Evolutionary conservation across 37 sponge, comb jelly and placozoan species (phyloP).

Genomic region (Beroe forskalii): DNA sequence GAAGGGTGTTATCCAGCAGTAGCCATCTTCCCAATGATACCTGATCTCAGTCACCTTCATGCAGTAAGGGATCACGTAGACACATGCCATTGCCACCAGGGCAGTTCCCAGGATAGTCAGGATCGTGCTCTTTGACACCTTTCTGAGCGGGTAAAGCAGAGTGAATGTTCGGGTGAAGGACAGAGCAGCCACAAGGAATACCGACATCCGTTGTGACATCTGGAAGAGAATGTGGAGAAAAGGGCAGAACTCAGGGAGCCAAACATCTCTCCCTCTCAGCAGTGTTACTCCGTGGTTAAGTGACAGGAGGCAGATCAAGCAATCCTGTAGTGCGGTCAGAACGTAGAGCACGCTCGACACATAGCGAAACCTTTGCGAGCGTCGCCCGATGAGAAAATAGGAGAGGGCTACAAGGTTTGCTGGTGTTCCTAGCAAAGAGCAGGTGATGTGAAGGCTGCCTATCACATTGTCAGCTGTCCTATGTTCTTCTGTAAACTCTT

Average conservation of each 20-base stretch:
- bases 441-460: neutral
- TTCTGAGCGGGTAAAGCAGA: neutral
- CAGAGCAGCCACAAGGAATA: constrained; percentile 1
- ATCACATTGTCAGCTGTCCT: neutral
- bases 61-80: neutral
- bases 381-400: neutral
- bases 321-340: neutral
- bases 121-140: neutral
- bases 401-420: neutral
- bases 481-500: too few species aligned
- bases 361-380: neutral
- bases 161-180: neutral
- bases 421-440: neutral
- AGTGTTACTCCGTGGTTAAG: constrained; percentile 1
- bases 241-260: neutral
- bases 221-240: constrained; percentile 47
- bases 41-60: neutral
- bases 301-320: neutral
- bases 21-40: constrained; percentile 30
- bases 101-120: neutral
- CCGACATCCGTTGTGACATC: constrained; percentile 34
- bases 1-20: constrained; percentile 24
- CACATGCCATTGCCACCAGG: neutral
- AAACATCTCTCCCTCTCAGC: constrained; percentile 3
- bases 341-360: neutral